Evolutionary conservation across 2,113 vertebrate species (phyloP), one percentile per base, ranked within the genome.

Genomic region (Pelusios castaneus): DNA sequence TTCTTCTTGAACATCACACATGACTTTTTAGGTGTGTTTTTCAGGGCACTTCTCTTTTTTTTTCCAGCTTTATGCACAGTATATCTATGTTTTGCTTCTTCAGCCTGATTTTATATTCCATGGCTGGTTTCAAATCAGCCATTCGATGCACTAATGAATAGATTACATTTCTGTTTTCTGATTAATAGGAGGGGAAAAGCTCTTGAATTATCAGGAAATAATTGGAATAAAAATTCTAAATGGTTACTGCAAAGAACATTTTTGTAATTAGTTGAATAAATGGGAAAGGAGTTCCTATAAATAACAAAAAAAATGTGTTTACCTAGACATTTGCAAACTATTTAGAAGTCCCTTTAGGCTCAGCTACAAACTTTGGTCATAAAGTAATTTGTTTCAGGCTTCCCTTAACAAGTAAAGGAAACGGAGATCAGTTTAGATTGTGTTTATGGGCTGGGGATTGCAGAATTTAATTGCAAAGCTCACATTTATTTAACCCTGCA

Each of bases 201-300:
- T 95, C 92, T 90, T 80, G 86, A 96, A 94, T 96, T 95, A 97
- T 94, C 91, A 94, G 96, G 95, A 96, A 97, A 94, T 96, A 97
- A 97, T 96, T 95, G 92, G 93, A 97, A 96, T 96, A 96, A 95
- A 96, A 95, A 95, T 96, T 92, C 86, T 95, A 96, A 97, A 96
- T 93, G 86, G 89, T 85, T 95, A 94, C 95, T 97, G 94, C 93
- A 95, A 96, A 92, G 91, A 80, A 93, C 16, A 2, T 29, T 94
- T 97, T 95, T 96, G 93, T 95, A 96, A 97, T 97, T 96, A 95
- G 92, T 78, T 92, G 89, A 85, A 96, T 96, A 87, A 11, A 0
- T 96, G 81, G 87, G 96, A 95, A 89, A 79, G 84, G 95, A 95
- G 82, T 91, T 95, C 92, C 96, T 95, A 96, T 89, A 89, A 96